phyloP scores from a whole-genome alignment of 1,140 invertebrate genomes.

The Araneus ventricosus region DNA sequence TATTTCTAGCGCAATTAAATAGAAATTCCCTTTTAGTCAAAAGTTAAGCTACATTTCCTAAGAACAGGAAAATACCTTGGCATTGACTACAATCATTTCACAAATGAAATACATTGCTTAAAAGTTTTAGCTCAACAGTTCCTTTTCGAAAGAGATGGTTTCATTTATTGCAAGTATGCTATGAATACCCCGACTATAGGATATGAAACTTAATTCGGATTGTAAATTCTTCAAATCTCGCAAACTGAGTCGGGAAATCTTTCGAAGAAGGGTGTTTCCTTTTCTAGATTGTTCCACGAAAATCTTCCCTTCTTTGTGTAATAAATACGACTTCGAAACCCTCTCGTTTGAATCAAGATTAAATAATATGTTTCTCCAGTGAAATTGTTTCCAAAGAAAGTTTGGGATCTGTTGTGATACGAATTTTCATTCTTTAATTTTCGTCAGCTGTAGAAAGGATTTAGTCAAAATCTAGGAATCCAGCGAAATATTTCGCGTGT shows the following conservation, averaged over 20 bases:
- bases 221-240: background rate
- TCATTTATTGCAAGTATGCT: background rate
- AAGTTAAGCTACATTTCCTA: background rate
- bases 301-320: background rate
- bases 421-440: background rate
- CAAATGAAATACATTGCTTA: background rate
- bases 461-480: too few species aligned
- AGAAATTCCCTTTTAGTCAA: background rate
- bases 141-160: background rate
- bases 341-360: background rate
- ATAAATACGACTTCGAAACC: background rate
- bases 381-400: background rate
- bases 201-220: background rate
- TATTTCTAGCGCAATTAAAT: background rate
- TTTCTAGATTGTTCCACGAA: background rate
- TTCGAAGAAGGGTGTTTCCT: background rate
- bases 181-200: background rate
- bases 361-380: slow-evolving; percentile 5
- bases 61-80: background rate
- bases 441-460: background rate
- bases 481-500: too few species aligned
- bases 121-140: background rate
- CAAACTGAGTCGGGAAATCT: background rate
- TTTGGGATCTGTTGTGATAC: background rate
- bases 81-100: slow-evolving; percentile 1